phyloP scores from a whole-genome alignment of 2,113 vertebrate species.

The Butorides virescens region DNA sequence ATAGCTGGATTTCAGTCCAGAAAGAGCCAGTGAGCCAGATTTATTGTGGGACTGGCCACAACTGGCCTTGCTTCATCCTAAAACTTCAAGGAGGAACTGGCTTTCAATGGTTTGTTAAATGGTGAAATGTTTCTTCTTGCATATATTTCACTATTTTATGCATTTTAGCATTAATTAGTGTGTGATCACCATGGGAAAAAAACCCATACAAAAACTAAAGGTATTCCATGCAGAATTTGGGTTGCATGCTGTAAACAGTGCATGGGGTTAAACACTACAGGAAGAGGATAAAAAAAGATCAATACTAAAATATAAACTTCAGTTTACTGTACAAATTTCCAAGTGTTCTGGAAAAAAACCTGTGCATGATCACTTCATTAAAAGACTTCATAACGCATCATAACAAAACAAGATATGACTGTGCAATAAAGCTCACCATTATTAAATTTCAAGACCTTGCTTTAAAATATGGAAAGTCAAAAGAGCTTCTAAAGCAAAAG shows the following conservation, averaged over 20 bases:
- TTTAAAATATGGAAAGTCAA: background rate
- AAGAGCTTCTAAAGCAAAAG: background rate
- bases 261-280: background rate
- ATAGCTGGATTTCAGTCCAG: background rate
- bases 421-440: background rate
- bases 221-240: background rate
- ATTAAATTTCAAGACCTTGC: background rate
- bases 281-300: background rate
- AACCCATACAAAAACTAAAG: background rate
- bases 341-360: background rate
- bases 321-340: background rate
- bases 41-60: background rate
- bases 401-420: rapidly evolving
- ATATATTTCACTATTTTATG: background rate
- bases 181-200: background rate
- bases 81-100: background rate
- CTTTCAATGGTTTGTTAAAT: background rate
- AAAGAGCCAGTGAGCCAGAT: background rate
- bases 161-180: background rate
- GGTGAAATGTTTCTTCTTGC: background rate
- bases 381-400: background rate
- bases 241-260: background rate
- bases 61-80: background rate
- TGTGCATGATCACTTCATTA: background rate
- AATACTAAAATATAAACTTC: background rate